Evolutionary conservation across 2,113 vertebrate species (phyloP), one percentile per base, ranked within the genome.

Genomic region (Rynchops niger): DNA sequence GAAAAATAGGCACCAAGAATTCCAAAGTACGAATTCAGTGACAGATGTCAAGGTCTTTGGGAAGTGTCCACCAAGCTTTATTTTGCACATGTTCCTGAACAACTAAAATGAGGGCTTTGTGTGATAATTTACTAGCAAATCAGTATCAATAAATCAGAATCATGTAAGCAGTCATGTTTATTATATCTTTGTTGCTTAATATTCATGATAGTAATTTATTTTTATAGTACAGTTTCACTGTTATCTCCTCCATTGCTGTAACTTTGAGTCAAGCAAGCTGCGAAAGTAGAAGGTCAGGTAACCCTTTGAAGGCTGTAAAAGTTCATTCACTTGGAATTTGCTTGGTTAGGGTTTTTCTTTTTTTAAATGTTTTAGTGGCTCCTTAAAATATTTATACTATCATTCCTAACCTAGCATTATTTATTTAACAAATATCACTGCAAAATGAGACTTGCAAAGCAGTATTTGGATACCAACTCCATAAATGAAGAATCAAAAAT

Each of bases 101-200:
- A 97, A 98, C 92, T 97, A 97, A 97, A 98, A 97, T 4, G 79
- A 98, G 97, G 95, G 97, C 94, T 98, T 98, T 98, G 96, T 98
- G 97, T 95, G 91, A 95, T 98, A 98, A 98, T 98, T 98, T 98
- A 98, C 97, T 98, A 70, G 94, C 97, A 97, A 98, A 98, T 98
- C 98, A 96, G 97, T 98, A 97, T 98, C 98, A 98, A 99, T 99
- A 99, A 99, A 99, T 99, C 99, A 99, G 99, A 98, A 98, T 99
- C 98, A 98, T 99, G 98, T 96, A 98, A 99, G 98, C 97, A 98
- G 98, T 98, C 98, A 98, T 98, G 98, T 98, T 98, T 99, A 98
- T 99, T 98, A 98, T 99, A 98, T 99, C 98, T 98, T 98, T 98
- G 97, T 98, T 98, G 97, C 98, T 98, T 98, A 98, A 98, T 99